Evolutionary conservation across 2,113 vertebrate species (phyloP), one percentile per base, ranked within the genome.

Genomic region (Hyaena hyaena): DNA sequence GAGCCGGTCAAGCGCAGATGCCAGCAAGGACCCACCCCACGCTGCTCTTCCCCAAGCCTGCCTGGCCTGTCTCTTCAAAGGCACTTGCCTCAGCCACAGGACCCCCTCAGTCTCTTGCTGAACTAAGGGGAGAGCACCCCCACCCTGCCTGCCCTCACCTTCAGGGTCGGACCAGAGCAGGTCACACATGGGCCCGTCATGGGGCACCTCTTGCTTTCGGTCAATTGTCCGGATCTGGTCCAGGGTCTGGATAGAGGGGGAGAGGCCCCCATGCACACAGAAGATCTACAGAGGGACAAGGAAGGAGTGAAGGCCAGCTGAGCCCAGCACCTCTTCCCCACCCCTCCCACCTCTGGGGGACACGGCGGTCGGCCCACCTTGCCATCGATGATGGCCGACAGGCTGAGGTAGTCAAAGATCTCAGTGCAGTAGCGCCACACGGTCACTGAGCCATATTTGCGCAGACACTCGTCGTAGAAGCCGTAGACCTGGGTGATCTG

Each of bases 361-460:
- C 73, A 11, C 12, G 1, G 2, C 0, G 1, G 93, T 19, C 1
- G 12, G 58, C 80, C 63, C 43, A 99, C 99, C 99, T 99, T 99
- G 96, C 99, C 99, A 61, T 99, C 99, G 1, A 99, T 99, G 97
- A 99, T 99, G 90, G 99, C 99, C 0, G 99, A 99, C 76, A 99
- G 99, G 92, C 99, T 99, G 97, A 99, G 98, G 99, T 99, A 99
- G 98, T 99, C 99, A 5, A 99, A 99, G 97, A 99, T 99, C 99
- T 99, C 99, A 0, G 99, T 99, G 99, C 99, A 99, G 98, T 99
- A 99, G 92, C 99, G 98, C 99, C 99, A 99, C 19, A 99, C 99
- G 0, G 99, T 99, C 97, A 99, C 99, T 0, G 99, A 99, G 97
- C 99, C 99, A 0, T 99, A 99, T 76, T 99, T 99, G 83, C 99